Percentiles rank a stretch among this genome's conserved stretches.
phyloP scores from a whole-genome alignment of 1,140 invertebrate species.

The Chelonus insularis region DNA sequence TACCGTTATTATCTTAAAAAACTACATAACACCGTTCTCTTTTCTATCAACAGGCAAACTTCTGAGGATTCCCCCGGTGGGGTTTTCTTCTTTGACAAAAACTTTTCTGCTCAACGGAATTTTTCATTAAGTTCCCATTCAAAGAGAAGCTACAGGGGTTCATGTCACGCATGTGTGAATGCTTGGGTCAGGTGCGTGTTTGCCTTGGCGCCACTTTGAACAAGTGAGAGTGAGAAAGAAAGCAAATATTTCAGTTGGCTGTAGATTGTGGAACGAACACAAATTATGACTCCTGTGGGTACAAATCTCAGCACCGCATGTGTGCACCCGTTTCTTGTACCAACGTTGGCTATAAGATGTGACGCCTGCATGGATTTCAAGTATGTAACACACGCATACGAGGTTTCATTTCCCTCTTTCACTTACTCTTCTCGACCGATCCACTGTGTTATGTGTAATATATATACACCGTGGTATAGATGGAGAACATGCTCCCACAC shows the following conservation, averaged over 20 bases:
- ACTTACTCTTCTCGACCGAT: too few species aligned
- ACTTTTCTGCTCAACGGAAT: conserved; percentile 7
- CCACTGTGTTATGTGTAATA: neutral
- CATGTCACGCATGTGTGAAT: conserved; percentile 10
- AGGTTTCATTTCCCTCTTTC: neutral
- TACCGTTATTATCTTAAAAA: too few species aligned
- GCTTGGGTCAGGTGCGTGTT: conserved; percentile 15
- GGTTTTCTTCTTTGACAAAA: too few species aligned
- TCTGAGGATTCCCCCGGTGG: too few species aligned
- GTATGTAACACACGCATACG: neutral
- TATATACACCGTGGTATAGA: neutral
- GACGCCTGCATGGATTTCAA: conserved; percentile 23
- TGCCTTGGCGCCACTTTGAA: conserved; percentile 17
- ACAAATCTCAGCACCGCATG: conserved; percentile 25
- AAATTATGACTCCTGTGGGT: conserved; percentile 24
- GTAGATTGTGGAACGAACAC: conserved; percentile 12
- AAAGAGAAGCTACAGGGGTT: neutral
- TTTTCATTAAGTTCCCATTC: conserved; percentile 12
- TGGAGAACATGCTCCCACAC: conserved; percentile 19
- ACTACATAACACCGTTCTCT: too few species aligned
- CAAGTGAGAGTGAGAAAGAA: neutral
- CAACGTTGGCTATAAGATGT: conserved; percentile 11
- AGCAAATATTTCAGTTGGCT: too few species aligned
- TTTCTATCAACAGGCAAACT: too few species aligned
- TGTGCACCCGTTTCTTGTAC: conserved; percentile 19